A percentile compares a stretch with the other conserved stretches of the same genome.
Evolutionary conservation across 2,888 invertebrate species (phyloP).

Genomic region (Cataglyphis cursor): DNA sequence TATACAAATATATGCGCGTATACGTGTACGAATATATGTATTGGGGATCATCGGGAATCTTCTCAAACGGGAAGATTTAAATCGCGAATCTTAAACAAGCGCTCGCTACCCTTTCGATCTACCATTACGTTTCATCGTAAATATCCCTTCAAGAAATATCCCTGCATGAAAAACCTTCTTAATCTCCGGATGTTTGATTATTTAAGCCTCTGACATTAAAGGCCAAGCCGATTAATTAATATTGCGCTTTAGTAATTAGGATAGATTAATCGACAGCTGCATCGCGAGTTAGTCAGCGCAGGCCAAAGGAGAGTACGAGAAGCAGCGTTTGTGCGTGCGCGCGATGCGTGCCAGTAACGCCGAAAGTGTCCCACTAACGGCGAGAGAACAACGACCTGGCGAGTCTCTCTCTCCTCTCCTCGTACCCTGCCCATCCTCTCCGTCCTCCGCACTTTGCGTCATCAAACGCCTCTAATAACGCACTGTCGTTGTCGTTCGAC

Average conservation of each 20-base stretch:
- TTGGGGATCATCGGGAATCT: constrained; percentile 54
- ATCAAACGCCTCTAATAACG: constrained; percentile 78
- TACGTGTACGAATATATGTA: constrained; percentile 28
- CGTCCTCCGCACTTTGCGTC: constrained; percentile 70
- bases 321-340: constrained; percentile 66
- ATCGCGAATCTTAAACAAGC: constrained; percentile 4
- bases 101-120: not conserved
- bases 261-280: constrained; percentile 48
- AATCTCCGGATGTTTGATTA: not conserved
- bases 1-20: not conserved
- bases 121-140: not conserved
- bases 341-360: constrained; percentile 81
- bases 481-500: constrained; percentile 74
- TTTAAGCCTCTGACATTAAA: constrained; percentile 1
- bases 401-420: constrained; percentile 64
- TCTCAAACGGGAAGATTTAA: constrained; percentile 12
- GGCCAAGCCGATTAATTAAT: constrained; percentile 28
- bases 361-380: constrained; percentile 83
- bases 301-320: constrained; percentile 44
- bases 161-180: not conserved
- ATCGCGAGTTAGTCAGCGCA: constrained; percentile 45
- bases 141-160: not conserved
- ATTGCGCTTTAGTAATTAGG: constrained; percentile 16
- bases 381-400: constrained; percentile 81
- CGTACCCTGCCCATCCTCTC: constrained; percentile 34